Evolutionary conservation across 1,140 invertebrate species (phyloP).

Genomic region (Helicoverpa armigera): DNA sequence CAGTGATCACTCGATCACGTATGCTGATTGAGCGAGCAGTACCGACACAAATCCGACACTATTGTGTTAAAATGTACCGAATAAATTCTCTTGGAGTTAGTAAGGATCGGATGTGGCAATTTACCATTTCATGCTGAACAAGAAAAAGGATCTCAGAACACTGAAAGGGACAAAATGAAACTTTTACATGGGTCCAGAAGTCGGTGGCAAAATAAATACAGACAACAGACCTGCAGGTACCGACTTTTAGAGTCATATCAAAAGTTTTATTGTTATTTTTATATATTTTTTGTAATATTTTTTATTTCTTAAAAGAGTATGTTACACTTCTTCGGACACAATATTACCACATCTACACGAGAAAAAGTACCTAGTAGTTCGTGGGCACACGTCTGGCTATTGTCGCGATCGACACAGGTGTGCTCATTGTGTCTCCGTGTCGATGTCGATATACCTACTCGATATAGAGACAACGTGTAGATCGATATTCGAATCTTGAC

Average conservation of each 20-base stretch:
- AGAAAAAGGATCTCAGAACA: too few relatives aligned
- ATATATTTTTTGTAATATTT: too few relatives aligned
- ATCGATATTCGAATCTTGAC: neutral
- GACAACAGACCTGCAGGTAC: too few relatives aligned
- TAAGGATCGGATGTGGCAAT: constrained; percentile 1
- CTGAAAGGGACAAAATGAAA: too few relatives aligned
- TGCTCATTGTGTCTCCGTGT: constrained; percentile 3
- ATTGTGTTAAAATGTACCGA: constrained; percentile 29
- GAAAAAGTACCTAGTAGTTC: neutral
- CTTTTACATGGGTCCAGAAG: too few relatives aligned
- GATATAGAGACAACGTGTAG: neutral
- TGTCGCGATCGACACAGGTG: constrained; percentile 9
- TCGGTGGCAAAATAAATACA: too few relatives aligned
- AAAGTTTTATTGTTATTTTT: too few relatives aligned
- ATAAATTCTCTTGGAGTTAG: neutral
- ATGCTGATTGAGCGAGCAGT: neutral
- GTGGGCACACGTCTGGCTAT: neutral
- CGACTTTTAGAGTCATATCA: too few relatives aligned
- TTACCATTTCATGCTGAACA: too few relatives aligned
- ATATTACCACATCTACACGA: neutral
- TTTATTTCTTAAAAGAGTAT: too few relatives aligned
- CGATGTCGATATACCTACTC: neutral
- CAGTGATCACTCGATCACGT: constrained; percentile 22
- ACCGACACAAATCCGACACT: constrained; percentile 43
- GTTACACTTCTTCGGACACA: too few relatives aligned